phyloP scores from a whole-genome alignment of 2,797 vertebrate species.

The Protonibea diacanthus region DNA sequence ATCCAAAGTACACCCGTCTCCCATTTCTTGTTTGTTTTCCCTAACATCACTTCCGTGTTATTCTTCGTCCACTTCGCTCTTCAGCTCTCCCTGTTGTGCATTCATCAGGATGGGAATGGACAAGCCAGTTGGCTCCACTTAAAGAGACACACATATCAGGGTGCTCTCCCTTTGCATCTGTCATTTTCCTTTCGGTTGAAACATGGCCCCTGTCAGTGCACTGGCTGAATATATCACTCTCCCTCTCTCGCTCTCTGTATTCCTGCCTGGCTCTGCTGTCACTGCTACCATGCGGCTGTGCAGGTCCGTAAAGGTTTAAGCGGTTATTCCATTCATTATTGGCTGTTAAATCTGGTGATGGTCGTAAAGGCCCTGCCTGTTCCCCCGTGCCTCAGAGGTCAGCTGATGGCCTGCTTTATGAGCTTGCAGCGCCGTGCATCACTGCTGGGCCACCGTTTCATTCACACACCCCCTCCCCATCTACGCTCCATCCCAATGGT shows the following conservation, averaged over 20 bases:
- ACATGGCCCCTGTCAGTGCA: constrained; percentile 80
- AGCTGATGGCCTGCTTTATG: constrained; percentile 92
- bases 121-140: constrained; percentile 81
- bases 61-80: constrained; percentile 49
- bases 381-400: constrained; percentile 88
- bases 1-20: constrained; percentile 3
- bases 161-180: constrained; percentile 75
- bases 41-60: constrained; percentile 59
- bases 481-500: constrained; percentile 41
- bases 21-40: constrained; percentile 37
- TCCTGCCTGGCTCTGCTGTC: constrained; percentile 64
- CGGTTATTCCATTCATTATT: constrained; percentile 89
- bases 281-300: constrained; percentile 70
- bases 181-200: constrained; percentile 82
- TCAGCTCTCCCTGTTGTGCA: constrained; percentile 68
- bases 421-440: constrained; percentile 92
- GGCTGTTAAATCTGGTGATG: constrained; percentile 91
- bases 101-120: constrained; percentile 78
- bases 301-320: constrained; percentile 86
- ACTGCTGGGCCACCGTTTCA: constrained; percentile 81
- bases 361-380: constrained; percentile 89
- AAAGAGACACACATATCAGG: constrained; percentile 81
- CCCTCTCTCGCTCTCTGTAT: constrained; percentile 45
- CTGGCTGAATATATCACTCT: constrained; percentile 71
- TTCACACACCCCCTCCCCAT: constrained; percentile 67